These are phyloP conservation scores for Drosophila persimilis DNA, from an alignment of 1,140 invertebrate species.

Conservation along the genomic window DNA sequence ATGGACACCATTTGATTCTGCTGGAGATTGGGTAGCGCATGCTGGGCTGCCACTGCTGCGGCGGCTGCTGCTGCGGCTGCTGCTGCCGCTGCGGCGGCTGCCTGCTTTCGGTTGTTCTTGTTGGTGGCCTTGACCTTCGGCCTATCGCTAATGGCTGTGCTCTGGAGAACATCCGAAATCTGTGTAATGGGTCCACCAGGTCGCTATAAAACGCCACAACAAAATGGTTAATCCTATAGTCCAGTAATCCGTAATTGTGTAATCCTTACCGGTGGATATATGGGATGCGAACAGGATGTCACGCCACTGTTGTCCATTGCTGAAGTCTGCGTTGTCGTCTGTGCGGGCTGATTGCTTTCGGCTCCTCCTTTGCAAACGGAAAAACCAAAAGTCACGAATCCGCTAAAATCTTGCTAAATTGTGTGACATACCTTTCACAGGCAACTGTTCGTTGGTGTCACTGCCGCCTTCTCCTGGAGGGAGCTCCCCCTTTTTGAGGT, in stretches of 20 bases:
- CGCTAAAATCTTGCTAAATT: not conserved
- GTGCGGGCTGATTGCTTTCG: conserved; percentile 36
- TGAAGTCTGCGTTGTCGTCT: not conserved
- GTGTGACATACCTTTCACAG: conserved; percentile 46
- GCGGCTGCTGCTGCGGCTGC: conserved; percentile 44
- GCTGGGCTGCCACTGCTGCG: conserved; percentile 50
- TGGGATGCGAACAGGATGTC: conserved; percentile 28
- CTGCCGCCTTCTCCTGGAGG: conserved; percentile 26
- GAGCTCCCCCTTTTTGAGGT: conserved; percentile 42
- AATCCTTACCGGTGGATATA: conserved; percentile 40
- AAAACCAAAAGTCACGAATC: not conserved
- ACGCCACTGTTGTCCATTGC: conserved; percentile 29
- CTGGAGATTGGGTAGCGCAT: conserved; percentile 55
- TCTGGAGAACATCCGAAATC: conserved; percentile 84
- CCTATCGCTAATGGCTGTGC: conserved; percentile 90
- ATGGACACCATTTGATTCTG: conserved; percentile 82
- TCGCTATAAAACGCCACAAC: conserved; percentile 23
- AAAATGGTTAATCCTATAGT: not conserved
- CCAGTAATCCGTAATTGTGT: not conserved
- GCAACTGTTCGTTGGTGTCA: conserved; percentile 39
- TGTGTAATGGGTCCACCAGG: conserved; percentile 75
- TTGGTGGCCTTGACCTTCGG: conserved; percentile 91
- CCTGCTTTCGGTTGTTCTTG: conserved; percentile 89
- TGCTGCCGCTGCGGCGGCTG: conserved; percentile 56
- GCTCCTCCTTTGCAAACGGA: conserved; percentile 22